phyloP scores from a whole-genome alignment of 2,113 vertebrate genomes.

The Tragelaphus buxtoni region DNA sequence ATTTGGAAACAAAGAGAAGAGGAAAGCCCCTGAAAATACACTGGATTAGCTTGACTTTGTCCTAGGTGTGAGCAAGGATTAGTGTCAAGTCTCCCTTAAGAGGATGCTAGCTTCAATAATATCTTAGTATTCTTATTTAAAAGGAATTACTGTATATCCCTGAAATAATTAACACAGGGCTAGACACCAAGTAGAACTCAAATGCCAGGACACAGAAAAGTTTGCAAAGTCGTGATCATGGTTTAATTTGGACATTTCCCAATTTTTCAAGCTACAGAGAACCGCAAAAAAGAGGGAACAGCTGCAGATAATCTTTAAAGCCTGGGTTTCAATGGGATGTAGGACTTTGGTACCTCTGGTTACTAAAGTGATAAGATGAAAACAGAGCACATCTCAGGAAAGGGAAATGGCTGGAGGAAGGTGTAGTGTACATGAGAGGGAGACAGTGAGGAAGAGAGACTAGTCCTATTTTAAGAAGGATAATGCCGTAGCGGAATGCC shows the following conservation, averaged over 20 bases:
- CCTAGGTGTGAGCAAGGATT: no score
- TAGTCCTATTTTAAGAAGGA: neutral
- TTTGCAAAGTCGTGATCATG: neutral
- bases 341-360: neutral
- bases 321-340: neutral
- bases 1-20: neutral
- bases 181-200: neutral
- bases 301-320: neutral
- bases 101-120: neutral
- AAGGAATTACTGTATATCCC: neutral
- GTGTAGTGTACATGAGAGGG: neutral
- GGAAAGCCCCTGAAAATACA: neutral
- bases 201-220: neutral
- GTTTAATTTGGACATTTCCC: neutral
- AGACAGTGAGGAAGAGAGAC: accelerated
- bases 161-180: neutral
- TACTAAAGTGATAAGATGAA: neutral
- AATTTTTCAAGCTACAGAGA: neutral
- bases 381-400: neutral
- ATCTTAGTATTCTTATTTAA: neutral
- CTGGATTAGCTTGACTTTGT: neutral
- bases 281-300: neutral
- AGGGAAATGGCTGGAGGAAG: neutral
- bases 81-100: neutral
- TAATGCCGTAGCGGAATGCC: neutral